A percentile compares a stretch with the other conserved stretches of the same genome.
These are phyloP conservation scores for Coelogynopora nodosa DNA, from an alignment of 2,888 invertebrate species.

Conservation along the genomic window DNA sequence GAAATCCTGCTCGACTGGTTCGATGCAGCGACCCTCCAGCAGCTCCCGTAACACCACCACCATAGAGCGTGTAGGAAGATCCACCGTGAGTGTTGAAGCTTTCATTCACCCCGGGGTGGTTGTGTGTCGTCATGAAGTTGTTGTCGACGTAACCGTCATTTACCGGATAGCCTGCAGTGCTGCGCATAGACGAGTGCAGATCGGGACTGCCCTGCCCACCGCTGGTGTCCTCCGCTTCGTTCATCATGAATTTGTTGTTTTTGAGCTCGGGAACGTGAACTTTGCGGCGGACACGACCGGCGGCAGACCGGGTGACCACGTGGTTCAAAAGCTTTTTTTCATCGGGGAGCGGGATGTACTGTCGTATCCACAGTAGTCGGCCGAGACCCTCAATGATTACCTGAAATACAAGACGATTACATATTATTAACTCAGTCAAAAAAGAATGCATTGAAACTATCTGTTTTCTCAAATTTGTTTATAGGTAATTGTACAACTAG, in stretches of 20 bases:
- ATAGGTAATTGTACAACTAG: too few relatives aligned
- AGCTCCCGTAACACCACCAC: neutral
- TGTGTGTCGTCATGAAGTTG: neutral
- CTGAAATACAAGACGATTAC: neutral
- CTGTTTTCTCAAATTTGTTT: too few relatives aligned
- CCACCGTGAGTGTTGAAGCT: neutral
- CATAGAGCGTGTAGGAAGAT: neutral
- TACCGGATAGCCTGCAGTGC: neutral
- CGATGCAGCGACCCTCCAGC: neutral
- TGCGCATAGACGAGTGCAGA: neutral
- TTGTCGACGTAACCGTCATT: neutral
- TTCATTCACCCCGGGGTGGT: neutral
- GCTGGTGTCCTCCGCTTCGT: neutral
- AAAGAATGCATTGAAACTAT: too few relatives aligned
- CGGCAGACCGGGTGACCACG: neutral
- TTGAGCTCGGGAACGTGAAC: neutral
- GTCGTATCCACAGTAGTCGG: conserved; percentile 34
- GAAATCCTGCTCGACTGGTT: too few relatives aligned
- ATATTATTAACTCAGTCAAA: too few relatives aligned
- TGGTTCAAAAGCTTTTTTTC: neutral
- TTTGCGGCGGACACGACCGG: neutral
- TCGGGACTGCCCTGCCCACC: too few relatives aligned
- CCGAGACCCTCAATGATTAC: conserved; percentile 37
- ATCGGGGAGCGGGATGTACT: conserved; percentile 32
- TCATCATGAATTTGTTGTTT: neutral